These are phyloP conservation scores for Wasmannia auropunctata DNA, from an alignment of 1,140 invertebrate species.

Conservation along the genomic window DNA sequence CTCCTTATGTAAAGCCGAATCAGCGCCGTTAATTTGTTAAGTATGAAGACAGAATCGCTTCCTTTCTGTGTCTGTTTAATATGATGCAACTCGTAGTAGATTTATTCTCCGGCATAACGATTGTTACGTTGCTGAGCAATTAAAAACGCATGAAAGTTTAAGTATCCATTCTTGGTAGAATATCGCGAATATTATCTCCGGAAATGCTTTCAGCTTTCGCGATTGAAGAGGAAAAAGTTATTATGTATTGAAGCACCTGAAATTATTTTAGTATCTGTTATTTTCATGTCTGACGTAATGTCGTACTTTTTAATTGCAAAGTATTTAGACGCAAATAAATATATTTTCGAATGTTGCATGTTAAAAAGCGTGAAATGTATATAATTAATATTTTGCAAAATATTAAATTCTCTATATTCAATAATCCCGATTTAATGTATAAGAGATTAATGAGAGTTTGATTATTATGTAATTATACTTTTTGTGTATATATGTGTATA, in stretches of 20 bases:
- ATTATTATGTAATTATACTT: conserved; percentile 13
- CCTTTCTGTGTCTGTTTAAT: not conserved
- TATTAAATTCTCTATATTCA: conserved; percentile 23
- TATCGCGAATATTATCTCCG: not conserved
- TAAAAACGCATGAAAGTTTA: conserved; percentile 9
- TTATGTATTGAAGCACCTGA: not conserved
- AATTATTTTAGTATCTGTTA: not conserved
- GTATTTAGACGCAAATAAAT: conserved; percentile 16
- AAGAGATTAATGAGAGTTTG: conserved; percentile 8
- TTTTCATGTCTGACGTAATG: not conserved
- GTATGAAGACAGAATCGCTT: conserved; percentile 53
- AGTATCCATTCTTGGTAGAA: not conserved
- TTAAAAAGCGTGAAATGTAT: not conserved
- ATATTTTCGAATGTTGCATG: not conserved
- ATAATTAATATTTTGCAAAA: conserved; percentile 29
- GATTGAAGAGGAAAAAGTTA: not conserved
- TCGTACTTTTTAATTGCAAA: not conserved
- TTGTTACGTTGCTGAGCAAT: not conserved
- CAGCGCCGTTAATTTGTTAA: conserved; percentile 67
- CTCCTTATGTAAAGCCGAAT: conserved; percentile 49
- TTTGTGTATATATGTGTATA: not conserved
- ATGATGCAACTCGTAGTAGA: not conserved
- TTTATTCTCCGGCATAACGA: not conserved
- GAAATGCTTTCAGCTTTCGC: not conserved
- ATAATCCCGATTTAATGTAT: conserved; percentile 22